Base-by-base conservation (phyloP, 2,888 invertebrate genomes). In the Spilosoma lubricipeda region DNA sequence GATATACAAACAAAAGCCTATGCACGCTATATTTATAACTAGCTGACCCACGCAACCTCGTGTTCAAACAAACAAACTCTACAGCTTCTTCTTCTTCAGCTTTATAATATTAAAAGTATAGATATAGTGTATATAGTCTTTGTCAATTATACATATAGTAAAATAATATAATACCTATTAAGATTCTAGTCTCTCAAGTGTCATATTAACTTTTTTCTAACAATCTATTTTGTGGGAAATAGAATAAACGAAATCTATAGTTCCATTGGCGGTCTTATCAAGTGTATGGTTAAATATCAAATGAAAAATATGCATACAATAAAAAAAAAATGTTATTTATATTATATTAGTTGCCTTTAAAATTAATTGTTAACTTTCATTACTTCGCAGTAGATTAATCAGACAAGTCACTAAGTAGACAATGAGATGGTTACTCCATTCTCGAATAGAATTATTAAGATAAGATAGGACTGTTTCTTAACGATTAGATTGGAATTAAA, bases 381-480 rank as follows among this genome's bases (percentile, higher is more conserved):
- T 63, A 18, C 15, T 27, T 63, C 27, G 30, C 27, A 30, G 27
- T 63, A 30, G 30, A 30, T 30, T 30, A 63, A 7, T 30, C 63
- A 63, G 30, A 30, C 30, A 63, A 63, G 30, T 18, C 63, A 30
- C 63, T 30, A 18, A 63, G 18, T 30, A 63, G 63, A 59, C 33
- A 73, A 56, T 65, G 42, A 72, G 23, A 68, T 65, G 68, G 52
- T 70, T 30, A 64, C 42, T 75, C 64, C 65, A 69, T 72, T 72
- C 67, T 75, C 67, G 63, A 70, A 72, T 66, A 69, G 69, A 74
- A 68, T 71, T 70, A 72, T 70, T 67, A 72, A 75, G 75, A 75
- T 75, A 72, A 75, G 72, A 75, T 75, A 72, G 27, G 52, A 71
- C 48, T 68, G 36, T 74, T 71, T 71, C 63, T 63, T 67, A 71